A percentile compares a stretch with the other conserved stretches of the same genome.
Conservation (phyloP, 2,888 invertebrate genomes). For the Notodonta ziczac region DNA sequence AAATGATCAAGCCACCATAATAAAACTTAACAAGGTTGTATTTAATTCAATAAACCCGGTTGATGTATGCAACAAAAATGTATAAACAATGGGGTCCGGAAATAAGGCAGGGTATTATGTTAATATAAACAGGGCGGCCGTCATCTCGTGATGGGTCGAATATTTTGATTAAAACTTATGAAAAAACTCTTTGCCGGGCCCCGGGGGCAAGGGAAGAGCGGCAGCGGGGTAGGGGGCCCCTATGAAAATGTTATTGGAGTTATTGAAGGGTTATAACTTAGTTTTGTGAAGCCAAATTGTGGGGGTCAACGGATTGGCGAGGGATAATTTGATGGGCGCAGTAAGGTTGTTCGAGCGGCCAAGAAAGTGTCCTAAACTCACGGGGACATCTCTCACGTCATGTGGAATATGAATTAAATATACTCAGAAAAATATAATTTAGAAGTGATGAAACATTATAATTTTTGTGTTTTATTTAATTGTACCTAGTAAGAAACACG, state of each 20-base stretch:
- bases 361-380: no score
- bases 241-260: slow-evolving; percentile 40
- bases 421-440: no score
- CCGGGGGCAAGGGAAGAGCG: slow-evolving; percentile 19
- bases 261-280: slow-evolving; percentile 37
- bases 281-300: background rate
- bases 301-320: background rate
- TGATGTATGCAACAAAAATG: slow-evolving; percentile 27
- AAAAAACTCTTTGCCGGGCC: slow-evolving; percentile 50
- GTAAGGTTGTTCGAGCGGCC: no score
- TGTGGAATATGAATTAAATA: no score
- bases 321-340: background rate
- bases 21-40: background rate
- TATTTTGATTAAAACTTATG: slow-evolving; percentile 69
- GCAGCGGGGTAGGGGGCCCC: slow-evolving; percentile 26
- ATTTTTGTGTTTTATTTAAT: no score
- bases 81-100: slow-evolving; percentile 45
- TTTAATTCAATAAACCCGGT: background rate
- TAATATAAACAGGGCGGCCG: slow-evolving; percentile 52
- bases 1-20: background rate
- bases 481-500: no score
- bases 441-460: no score
- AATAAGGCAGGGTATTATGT: slow-evolving; percentile 55
- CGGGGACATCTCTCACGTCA: no score
- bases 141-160: slow-evolving; percentile 49